These are phyloP conservation scores for Drosophila kikkawai DNA, from an alignment of 1,140 invertebrate species.

Conservation along the genomic window DNA sequence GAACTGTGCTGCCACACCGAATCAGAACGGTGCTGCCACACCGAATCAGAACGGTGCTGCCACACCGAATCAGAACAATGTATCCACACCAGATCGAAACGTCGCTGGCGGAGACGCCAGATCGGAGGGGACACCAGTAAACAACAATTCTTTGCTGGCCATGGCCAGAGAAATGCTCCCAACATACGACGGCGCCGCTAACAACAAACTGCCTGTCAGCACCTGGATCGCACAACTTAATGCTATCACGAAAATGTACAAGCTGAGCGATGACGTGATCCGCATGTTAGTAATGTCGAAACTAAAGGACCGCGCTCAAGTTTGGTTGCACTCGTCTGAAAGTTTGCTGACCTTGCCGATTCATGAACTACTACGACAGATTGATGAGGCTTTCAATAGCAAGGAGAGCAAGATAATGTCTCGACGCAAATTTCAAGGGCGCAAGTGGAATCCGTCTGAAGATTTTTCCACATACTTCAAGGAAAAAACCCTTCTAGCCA, in stretches of 20 bases:
- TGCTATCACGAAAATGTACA: not conserved
- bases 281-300: constrained; percentile 8
- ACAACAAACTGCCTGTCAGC: not conserved
- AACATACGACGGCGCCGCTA: not conserved
- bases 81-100: not conserved
- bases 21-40: too few species aligned
- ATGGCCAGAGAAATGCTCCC: constrained; percentile 1
- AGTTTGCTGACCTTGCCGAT: not conserved
- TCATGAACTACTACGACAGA: not conserved
- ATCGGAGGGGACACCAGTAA: not conserved
- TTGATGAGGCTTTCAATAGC: not conserved
- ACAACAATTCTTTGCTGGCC: not conserved
- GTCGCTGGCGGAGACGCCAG: not conserved
- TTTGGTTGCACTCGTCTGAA: not conserved
- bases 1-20: too few species aligned
- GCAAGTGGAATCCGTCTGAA: not conserved
- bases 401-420: not conserved
- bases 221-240: too few species aligned
- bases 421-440: constrained; percentile 1
- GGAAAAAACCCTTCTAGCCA: not conserved
- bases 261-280: not conserved
- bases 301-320: not conserved
- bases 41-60: too few species aligned
- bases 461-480: not conserved
- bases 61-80: too few species aligned